Evolutionary conservation across 35 echinoderm and acorn worm species (phyloP).

Genomic region (Nesometra sesokonis): DNA sequence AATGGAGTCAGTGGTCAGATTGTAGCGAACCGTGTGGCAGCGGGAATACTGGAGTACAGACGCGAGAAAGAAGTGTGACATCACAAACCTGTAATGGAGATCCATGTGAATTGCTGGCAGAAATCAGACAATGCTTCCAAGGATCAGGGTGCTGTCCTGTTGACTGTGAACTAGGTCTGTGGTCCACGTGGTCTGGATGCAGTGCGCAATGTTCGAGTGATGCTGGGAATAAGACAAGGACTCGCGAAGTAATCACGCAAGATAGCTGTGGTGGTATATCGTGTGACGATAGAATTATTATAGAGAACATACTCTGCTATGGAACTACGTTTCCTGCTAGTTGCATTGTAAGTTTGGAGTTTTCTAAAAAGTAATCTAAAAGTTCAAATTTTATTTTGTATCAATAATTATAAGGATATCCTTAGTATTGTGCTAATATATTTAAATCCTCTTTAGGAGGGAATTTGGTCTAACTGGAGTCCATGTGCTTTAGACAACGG

Average conservation of each 20-base stretch:
- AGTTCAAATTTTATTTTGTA: too few species aligned
- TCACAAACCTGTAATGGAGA: neutral
- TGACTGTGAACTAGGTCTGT: neutral
- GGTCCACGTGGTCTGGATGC: neutral
- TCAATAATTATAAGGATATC: too few species aligned
- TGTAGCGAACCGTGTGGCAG: neutral
- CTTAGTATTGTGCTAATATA: too few species aligned
- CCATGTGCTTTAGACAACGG: neutral
- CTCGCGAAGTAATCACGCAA: neutral
- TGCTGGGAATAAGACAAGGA: neutral
- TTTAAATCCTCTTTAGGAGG: too few species aligned
- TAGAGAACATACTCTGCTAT: neutral
- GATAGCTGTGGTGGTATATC: neutral
- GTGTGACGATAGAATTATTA: neutral
- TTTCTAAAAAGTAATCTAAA: too few species aligned
- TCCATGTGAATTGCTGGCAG: neutral
- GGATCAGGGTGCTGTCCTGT: neutral
- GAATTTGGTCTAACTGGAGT: neutral
- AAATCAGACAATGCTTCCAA: neutral
- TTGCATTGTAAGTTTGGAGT: neutral
- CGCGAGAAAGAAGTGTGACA: neutral
- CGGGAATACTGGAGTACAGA: neutral
- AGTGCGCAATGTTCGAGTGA: neutral
- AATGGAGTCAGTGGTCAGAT: neutral
- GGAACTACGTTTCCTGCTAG: neutral